phyloP scores from a whole-genome alignment of 2,113 vertebrate species.

The Plecotus auritus region DNA sequence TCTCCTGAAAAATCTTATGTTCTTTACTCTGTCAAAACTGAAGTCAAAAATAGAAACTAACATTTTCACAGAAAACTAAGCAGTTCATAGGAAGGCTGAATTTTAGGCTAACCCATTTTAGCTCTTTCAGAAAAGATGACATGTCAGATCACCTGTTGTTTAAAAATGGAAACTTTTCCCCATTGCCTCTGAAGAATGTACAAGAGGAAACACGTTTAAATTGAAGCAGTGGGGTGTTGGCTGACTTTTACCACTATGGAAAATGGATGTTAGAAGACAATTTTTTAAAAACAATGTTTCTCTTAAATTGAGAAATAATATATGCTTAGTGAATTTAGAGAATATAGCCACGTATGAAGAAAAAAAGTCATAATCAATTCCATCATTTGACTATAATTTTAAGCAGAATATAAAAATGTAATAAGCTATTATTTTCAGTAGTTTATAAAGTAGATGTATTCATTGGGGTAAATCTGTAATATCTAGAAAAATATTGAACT shows the following conservation, averaged over 20 bases:
- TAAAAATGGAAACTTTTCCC: conserved; percentile 18
- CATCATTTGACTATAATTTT: conserved; percentile 10
- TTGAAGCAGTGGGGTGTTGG: conserved; percentile 10
- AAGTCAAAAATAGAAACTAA: conserved; percentile 47
- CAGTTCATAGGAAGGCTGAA: conserved; percentile 21
- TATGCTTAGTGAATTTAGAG: background rate
- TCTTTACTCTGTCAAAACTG: conserved; percentile 36
- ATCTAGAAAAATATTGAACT: background rate
- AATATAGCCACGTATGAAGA: background rate
- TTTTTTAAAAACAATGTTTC: background rate
- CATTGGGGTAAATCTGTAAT: background rate
- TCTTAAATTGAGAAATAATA: background rate
- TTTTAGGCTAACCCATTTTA: conserved; percentile 45
- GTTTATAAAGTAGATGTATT: background rate
- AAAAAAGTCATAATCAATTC: background rate
- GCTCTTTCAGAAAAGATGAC: conserved; percentile 37
- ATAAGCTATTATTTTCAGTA: background rate
- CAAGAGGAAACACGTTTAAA: conserved; percentile 50
- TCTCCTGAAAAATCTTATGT: background rate
- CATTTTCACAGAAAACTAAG: conserved; percentile 41
- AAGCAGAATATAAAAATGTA: background rate
- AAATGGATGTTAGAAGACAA: background rate
- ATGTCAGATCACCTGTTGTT: conserved; percentile 53
- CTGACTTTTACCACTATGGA: conserved; percentile 1
- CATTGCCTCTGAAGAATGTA: background rate